A percentile compares a stretch with the other conserved stretches of the same genome.
These are phyloP conservation scores for Macrotrachela quadricornifera DNA, from an alignment of 1,140 invertebrate species.

Conservation along the genomic window DNA sequence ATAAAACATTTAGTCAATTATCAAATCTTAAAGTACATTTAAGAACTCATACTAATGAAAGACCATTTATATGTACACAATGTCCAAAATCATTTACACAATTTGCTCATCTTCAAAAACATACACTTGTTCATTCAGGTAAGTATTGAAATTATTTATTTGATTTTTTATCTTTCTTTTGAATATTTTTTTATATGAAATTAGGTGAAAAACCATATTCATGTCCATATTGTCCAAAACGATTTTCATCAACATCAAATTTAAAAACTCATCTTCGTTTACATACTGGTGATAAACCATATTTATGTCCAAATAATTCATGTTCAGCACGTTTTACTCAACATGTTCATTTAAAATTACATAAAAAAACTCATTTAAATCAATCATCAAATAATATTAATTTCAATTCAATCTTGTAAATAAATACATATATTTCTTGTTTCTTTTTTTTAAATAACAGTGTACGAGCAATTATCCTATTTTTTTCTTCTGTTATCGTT, in stretches of 20 bases:
- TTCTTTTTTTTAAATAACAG: no score
- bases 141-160: no score
- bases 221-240: constrained; percentile 1
- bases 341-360: no score
- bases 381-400: no score
- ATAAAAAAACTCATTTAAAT: no score
- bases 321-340: no score
- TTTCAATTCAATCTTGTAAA: no score
- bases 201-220: constrained; percentile 42
- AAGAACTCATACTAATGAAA: constrained; percentile 14
- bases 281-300: constrained; percentile 87
- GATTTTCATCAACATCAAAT: constrained; percentile 75
- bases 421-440: no score
- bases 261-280: constrained; percentile 89
- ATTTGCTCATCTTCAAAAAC: constrained; percentile 83
- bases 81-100: constrained; percentile 92
- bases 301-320: constrained; percentile 1
- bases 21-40: constrained; percentile 76
- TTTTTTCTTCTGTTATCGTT: no score
- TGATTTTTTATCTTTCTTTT: no score
- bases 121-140: constrained; percentile 64
- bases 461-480: no score
- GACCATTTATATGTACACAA: constrained; percentile 12
- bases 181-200: no score
- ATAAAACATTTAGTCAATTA: constrained; percentile 91